Base-by-base conservation (phyloP, 2,888 invertebrate species). In the Drosophila longiperda region DNA sequence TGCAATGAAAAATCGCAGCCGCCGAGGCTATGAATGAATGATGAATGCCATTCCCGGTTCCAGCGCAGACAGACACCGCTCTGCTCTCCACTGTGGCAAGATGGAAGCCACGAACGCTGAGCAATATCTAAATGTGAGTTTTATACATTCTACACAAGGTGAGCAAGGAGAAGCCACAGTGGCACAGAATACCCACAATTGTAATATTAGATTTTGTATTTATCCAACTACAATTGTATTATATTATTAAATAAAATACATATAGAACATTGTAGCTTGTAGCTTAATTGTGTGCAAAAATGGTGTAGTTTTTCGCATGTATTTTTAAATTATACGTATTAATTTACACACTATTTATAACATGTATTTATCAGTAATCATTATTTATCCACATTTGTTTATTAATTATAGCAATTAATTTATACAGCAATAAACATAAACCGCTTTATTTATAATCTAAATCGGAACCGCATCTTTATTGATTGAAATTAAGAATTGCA, bases 11-110 rank as follows among this genome's bases (percentile, higher is more conserved):
- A 86, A 83, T 79, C 73, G 61, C 76, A 54, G 73, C 66, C 66
- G 29, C 69, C 58, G 62, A 68, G 73, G 80, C 86, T 83, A 80
- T 86, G 88, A 84, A 88, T 87, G 87, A 87, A 87, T 88, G 88
- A 88, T 88, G 88, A 80, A 86, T 87, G 72, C 77, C 82, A 72
- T 68, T 71, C 55, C 67, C 45, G 59, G 67, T 64, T 40, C 63
- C 73, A 62, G 20, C 7, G 40, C 38, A 55, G 38, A 49, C 68
- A 38, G 55, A 54, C 63, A 63, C 40, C 12, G 17, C 36, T 54
- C 38, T 26, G 23, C 23, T 23, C 40, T 55, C 20, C 26, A 45
- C 15, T 45, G 17, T 42, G 64, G 70, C 66, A 80, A 68, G 75
- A 75, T 80, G 75, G 77, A 75, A 75, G 79, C 73, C 71, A 68